Evolutionary conservation across 2,888 invertebrate genomes (phyloP), one percentile per base, ranked within the genome.

Genomic region (Anorthoa munda): DNA sequence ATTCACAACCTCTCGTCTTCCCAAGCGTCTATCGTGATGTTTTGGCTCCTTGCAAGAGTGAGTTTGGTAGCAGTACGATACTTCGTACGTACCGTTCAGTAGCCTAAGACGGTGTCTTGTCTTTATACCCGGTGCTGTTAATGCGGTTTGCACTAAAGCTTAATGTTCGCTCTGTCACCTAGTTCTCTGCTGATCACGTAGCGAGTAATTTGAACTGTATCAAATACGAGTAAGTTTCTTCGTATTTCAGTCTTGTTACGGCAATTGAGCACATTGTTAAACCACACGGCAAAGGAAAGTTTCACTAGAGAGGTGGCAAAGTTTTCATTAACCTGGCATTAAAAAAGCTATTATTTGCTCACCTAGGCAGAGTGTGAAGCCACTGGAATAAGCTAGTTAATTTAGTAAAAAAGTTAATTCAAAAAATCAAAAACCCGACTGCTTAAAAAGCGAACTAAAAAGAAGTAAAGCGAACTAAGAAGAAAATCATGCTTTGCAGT

Each of bases 21-120:
- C 3, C 31, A 39, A 48, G 26, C 53, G 23, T 51, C n/a, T 72
- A 51, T 45, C 21, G n/a, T 45, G n/a, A 60, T 56, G 21, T 21
- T 51, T 21, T 66, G 48, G 21, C 15, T 18, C 12, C 31, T 55
- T 66, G 48, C 55, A 59, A 75, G 48, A 63, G 63, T 55, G n/a
- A 61, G 45, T 21, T 53, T 17, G 4, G 26, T 26, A 3, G 26
- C 45, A 56, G 26, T 21, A 72, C 64, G 70, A 59, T 51, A 39
- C 23, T 31, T 2, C n/a, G 18, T 31, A 31, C 3, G 18, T 18
- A 58, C 2, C 18, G n/a, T 31, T 31, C 18, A 9, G 31, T 58
- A 18, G 12, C 12, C 12, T 58, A 31, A 18, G 31, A 4, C 12
- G 31, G 11, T n/a, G 31, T n/a, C 11, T 31, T 1, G 11, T 31